These are phyloP conservation scores for Xylota sylvarum DNA, from an alignment of 2,888 invertebrate genomes.

Conservation along the genomic window DNA sequence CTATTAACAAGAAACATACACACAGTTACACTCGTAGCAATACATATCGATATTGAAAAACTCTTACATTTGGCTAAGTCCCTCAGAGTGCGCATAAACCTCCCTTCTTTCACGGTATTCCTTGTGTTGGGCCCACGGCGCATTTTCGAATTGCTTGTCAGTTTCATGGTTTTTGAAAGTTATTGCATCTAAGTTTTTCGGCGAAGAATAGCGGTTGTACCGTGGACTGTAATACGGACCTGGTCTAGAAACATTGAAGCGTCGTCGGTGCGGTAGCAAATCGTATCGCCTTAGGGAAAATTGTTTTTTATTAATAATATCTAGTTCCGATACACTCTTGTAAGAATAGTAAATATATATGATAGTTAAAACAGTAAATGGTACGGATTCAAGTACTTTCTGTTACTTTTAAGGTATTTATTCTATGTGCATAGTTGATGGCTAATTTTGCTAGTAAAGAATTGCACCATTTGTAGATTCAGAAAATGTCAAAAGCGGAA, in stretches of 20 bases:
- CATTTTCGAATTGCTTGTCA: neutral
- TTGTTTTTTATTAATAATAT: neutral
- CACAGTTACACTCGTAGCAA: neutral
- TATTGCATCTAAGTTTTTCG: neutral
- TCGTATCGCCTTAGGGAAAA: neutral
- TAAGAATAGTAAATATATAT: no score
- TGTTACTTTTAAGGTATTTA: no score
- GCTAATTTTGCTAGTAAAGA: no score
- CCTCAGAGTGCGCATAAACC: slow-evolving; percentile 17
- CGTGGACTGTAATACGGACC: neutral
- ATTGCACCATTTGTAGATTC: no score
- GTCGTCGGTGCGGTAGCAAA: neutral
- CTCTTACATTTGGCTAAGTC: slow-evolving; percentile 27
- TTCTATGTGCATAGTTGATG: no score
- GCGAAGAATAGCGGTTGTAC: neutral
- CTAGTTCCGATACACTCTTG: no score
- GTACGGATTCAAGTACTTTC: no score
- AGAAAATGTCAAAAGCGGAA: no score
- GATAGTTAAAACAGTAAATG: no score
- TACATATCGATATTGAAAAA: no score
- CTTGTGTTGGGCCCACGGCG: neutral
- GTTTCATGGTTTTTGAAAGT: neutral
- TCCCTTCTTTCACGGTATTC: slow-evolving; percentile 25
- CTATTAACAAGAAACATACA: neutral
- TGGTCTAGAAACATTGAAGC: neutral